Evolutionary conservation across 2,113 vertebrate genomes (phyloP).

Genomic region (Paramormyrops kingsleyae): DNA sequence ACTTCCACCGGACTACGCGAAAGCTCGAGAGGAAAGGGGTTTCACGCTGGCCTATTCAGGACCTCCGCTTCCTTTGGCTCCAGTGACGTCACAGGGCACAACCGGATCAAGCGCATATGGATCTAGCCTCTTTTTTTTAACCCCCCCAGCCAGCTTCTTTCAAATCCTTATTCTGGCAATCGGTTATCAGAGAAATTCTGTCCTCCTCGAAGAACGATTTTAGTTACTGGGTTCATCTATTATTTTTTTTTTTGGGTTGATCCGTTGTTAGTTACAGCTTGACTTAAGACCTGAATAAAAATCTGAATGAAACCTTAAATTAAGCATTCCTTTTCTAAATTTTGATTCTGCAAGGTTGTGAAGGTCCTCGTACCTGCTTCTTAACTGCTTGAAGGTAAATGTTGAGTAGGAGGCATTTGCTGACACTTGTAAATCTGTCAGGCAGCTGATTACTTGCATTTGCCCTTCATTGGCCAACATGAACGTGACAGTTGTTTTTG

Average conservation of each 20-base stretch:
- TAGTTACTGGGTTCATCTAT: background rate
- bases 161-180: background rate
- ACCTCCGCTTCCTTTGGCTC: background rate
- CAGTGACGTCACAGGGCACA: background rate
- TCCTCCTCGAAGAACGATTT: conserved; percentile 17
- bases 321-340: conserved; percentile 9
- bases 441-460: background rate
- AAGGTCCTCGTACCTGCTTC: background rate
- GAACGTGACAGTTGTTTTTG: background rate
- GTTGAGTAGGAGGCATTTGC: background rate
- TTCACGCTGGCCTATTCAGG: background rate
- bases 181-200: background rate
- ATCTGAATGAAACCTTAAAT: conserved; percentile 1
- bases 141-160: background rate
- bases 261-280: background rate
- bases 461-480: background rate
- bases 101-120: background rate
- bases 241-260: background rate
- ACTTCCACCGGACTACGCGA: conserved; percentile 26
- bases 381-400: background rate
- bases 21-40: conserved; percentile 25
- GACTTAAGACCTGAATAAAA: conserved; percentile 4
- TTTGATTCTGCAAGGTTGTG: background rate
- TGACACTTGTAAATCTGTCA: background rate
- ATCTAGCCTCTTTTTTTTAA: background rate